Evolutionary conservation across 2,113 vertebrate genomes (phyloP), one percentile per base, ranked within the genome.

Genomic region (Climacteris rufus): DNA sequence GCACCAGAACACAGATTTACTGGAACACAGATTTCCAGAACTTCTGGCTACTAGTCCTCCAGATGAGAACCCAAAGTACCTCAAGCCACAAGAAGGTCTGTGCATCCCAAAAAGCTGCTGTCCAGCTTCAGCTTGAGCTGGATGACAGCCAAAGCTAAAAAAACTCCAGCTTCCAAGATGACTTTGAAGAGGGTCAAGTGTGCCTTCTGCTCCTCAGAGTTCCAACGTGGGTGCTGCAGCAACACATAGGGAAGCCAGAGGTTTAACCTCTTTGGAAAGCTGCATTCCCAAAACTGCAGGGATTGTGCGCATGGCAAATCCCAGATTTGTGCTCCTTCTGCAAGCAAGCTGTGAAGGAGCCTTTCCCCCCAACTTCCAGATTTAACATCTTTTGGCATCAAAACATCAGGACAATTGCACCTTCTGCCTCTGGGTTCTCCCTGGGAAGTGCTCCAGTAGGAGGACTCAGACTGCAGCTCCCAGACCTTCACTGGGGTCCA

Each of bases 391-490:
- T 52, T 35, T 25, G 50, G 59, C 57, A 89, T 27, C 63, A 47
- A 79, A 88, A 83, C 63, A 60, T 15, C 76, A 44, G 84, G 60
- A 42, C 15, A 1, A 2, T 35, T 27, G 53, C 27, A 12, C n/a
- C 72, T 47, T 2, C 7, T 27, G 53, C 52, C 75, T 76, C 57
- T 6, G n/a, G 65, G 33, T 4, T 85, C n/a, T 63, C 61, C 37
- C 19, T 4, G 1, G 28, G 53, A 54, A 88, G 47, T 0, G 0
- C 53, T 0, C 0, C 3, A 10, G 66, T 25, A 40, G 23, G 31
- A 49, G 52, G 44, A n/a, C 0, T 0, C 4, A 37, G 30, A 4
- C 64, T 18, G 35, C 0, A 1, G 49, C 57, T 71, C 83, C 2
- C 47, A 28, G 23, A 33, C 30, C 74, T 72, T 60, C 0, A 1